Base-by-base conservation (phyloP, 2,888 invertebrate genomes). In the Rhagonycha lutea region DNA sequence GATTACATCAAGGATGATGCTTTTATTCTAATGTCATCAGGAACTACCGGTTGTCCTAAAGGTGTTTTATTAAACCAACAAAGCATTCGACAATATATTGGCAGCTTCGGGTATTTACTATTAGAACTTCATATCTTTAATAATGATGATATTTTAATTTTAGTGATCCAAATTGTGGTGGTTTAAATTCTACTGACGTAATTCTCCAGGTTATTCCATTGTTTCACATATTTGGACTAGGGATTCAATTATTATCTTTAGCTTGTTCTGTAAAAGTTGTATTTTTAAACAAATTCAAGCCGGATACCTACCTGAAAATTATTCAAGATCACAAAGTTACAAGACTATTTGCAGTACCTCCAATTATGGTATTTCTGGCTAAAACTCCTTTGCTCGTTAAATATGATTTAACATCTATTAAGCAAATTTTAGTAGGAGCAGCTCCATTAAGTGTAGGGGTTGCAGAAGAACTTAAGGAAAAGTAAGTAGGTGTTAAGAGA, bases 21-120 rank as follows among this genome's bases (percentile, higher is more conserved):
- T 2, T 0, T 63, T 11, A 63, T 63, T 63, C 91, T 94, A 81
- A 95, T 92, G 84, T 95, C 95, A 0, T 95, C 95, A 0, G 96
- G 96, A 12, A 96, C 95, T 0, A 93, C 93, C 0, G 95, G 95
- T 0, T 84, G 94, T 72, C 93, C 95, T 0, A 95, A 95, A 86
- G 94, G 94, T 29, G 95, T 95, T 0, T 91, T 92, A 90, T 87
- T 94, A 4, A 92, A 93, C 3, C 63, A 63, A 63, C 12, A 63
- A 63, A 5, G 63, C 8, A 63, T 63, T 23, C 18, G 23, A 24
- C n/a, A 24, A 14, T 18, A 2, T 7, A 24, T 14, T 24, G 23
- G 14, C 4, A 7, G 1, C 12, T 63, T 24, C 8, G 11, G 23
- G 63, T 63, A 24, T 2, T 12, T 63, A 63, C 8, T 63, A 14